A percentile compares a stretch with the other conserved stretches of the same genome.
Evolutionary conservation across 2,113 vertebrate species (phyloP).

Genomic region (Candoia aspera): DNA sequence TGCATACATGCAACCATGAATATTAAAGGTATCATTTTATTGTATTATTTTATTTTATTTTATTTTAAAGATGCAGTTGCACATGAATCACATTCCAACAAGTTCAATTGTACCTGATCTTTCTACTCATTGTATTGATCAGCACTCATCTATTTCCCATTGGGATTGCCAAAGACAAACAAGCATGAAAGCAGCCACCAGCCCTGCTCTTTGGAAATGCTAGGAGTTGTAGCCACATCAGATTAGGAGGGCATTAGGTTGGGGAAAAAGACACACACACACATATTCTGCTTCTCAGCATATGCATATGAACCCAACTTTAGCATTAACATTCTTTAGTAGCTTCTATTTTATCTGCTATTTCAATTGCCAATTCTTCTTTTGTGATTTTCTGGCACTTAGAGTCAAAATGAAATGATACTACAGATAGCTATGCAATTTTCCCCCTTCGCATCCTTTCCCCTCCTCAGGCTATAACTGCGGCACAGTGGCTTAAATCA

Average conservation of each 20-base stretch:
- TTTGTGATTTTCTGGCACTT: not conserved
- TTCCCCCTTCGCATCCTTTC: too few species aligned
- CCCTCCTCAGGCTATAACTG: not conserved
- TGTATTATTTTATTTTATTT: not conserved
- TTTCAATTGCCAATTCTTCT: not conserved
- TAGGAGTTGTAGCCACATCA: not conserved
- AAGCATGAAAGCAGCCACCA: not conserved
- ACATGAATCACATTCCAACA: not conserved
- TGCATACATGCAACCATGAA: not conserved
- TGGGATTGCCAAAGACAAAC: not conserved
- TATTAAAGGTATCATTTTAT: not conserved
- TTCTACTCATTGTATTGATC: not conserved
- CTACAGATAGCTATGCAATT: not conserved
- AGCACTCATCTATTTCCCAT: not conserved
- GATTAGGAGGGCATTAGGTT: not conserved
- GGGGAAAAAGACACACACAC: too few species aligned
- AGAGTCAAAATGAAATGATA: slow-evolving; percentile 3
- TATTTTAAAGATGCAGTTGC: not conserved
- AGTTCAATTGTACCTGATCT: not conserved
- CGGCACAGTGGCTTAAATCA: not conserved
- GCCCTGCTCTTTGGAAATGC: not conserved
- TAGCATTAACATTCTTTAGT: not conserved
- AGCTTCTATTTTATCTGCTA: not conserved
- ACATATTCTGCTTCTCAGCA: not conserved
- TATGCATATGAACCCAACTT: not conserved